Evolutionary conservation across 2,113 vertebrate genomes (phyloP).

Genomic region (Amazona vittata): DNA sequence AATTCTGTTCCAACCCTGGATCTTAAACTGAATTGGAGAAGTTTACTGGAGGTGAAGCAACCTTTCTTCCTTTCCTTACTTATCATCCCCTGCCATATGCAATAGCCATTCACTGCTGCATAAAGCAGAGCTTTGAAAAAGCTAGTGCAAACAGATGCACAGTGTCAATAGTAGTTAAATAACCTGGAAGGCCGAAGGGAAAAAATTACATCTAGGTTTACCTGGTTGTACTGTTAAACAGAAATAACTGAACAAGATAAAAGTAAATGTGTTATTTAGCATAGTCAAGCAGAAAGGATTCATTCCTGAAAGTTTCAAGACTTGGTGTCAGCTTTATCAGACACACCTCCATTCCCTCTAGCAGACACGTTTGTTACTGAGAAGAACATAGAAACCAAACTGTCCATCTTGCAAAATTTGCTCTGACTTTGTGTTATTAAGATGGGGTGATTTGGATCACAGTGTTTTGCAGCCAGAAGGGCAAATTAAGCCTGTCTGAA

Average conservation of each 20-base stretch:
- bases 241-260: background rate
- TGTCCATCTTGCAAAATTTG: background rate
- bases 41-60: background rate
- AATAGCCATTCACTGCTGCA: background rate
- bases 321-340: background rate
- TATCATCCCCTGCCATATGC: background rate
- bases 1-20: background rate
- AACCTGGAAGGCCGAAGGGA: background rate
- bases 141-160: background rate
- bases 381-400: background rate
- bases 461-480: background rate
- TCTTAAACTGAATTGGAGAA: background rate
- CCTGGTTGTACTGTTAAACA: background rate
- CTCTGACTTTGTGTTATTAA: background rate
- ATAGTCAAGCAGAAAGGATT: background rate
- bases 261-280: background rate
- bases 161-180: background rate
- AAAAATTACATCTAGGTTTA: background rate
- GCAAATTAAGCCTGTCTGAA: background rate
- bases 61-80: background rate
- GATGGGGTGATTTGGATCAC: background rate
- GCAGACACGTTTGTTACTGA: background rate
- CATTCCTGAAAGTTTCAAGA: background rate
- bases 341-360: background rate
- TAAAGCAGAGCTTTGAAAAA: background rate